A percentile compares a stretch with the other conserved stretches of the same genome.
Evolutionary conservation across 2,113 vertebrate genomes (phyloP).

Genomic region (Drymodes brunneopygia): DNA sequence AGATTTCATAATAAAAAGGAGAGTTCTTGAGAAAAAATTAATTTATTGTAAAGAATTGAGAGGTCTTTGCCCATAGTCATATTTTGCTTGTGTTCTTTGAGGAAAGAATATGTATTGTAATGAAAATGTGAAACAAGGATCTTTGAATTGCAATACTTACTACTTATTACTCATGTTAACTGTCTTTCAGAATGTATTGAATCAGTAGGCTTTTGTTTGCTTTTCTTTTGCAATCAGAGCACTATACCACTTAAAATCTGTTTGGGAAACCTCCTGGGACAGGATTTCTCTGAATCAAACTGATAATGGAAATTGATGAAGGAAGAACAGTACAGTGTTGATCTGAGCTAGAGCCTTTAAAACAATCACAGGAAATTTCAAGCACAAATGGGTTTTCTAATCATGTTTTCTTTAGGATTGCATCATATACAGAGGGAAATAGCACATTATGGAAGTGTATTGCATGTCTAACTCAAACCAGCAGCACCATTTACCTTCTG

Average conservation of each 20-base stretch:
- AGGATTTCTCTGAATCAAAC: neutral
- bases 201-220: neutral
- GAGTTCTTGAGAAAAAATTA: neutral
- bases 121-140: neutral
- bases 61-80: neutral
- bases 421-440: neutral
- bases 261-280: neutral
- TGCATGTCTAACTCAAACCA: conserved; percentile 14
- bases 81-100: neutral
- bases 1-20: neutral
- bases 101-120: neutral
- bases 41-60: neutral
- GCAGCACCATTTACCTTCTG: conserved; percentile 5
- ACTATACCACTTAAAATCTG: neutral
- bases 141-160: neutral
- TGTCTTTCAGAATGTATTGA: neutral
- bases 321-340: neutral
- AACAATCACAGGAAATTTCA: neutral
- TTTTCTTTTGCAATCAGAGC: neutral
- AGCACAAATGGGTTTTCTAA: neutral
- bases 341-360: conserved; percentile 13
- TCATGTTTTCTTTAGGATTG: neutral
- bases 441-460: neutral
- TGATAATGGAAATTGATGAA: conserved; percentile 9
- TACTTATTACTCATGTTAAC: neutral